Percentiles rank a stretch among this genome's conserved stretches.
These are phyloP conservation scores for Irena cyanogastra DNA, from an alignment of 2,113 vertebrate genomes.

Conservation along the genomic window DNA sequence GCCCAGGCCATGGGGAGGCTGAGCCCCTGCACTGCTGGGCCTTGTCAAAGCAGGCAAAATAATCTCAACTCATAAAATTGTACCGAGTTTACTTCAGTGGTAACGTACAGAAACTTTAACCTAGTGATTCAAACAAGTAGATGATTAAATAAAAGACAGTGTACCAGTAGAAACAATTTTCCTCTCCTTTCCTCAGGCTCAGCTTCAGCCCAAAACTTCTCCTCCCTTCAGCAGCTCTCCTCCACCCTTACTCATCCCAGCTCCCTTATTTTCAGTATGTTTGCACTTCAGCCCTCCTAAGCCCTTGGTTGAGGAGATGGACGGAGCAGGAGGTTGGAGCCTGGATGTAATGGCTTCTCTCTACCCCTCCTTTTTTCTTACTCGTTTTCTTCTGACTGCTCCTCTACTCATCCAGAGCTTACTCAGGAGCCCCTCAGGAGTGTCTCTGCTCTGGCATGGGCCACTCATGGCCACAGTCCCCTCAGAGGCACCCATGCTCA, in stretches of 20 bases:
- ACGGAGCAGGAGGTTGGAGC: neutral
- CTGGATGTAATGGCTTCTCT: neutral
- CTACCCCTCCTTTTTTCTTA: neutral
- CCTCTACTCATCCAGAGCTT: neutral
- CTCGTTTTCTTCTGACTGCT: neutral
- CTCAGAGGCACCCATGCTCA: neutral
- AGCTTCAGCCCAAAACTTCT: neutral
- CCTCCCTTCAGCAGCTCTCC: neutral
- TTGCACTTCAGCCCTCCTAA: neutral
- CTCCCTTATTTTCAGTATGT: neutral
- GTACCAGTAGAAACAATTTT: neutral
- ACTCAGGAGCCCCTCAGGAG: neutral
- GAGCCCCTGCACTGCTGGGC: neutral
- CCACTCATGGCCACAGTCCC: neutral
- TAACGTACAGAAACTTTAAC: neutral
- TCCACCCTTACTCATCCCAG: neutral
- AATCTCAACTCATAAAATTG: neutral
- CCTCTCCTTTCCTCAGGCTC: neutral
- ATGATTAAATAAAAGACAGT: neutral
- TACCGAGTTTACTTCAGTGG: neutral
- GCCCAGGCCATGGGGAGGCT: fast-evolving
- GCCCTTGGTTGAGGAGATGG: fast-evolving
- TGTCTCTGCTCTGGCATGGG: neutral
- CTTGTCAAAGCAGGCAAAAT: neutral
- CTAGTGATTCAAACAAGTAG: neutral